These are phyloP conservation scores for Herpetotheres cachinnans DNA, from an alignment of 2,113 vertebrate genomes.

Conservation along the genomic window DNA sequence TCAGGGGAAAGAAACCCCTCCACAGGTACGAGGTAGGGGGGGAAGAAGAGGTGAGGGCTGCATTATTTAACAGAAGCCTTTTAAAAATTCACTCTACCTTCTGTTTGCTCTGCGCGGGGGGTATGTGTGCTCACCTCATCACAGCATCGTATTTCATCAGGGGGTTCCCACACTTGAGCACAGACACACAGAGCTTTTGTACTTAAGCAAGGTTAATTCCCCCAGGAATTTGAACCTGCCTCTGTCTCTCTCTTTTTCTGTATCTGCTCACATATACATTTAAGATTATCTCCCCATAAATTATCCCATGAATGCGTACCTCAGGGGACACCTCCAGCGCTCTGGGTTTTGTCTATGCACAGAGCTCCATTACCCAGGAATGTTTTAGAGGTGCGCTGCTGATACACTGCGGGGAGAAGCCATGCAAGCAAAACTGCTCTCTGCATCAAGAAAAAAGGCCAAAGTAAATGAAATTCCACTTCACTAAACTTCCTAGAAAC, in stretches of 20 bases:
- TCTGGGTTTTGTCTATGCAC: background rate
- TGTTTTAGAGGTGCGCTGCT: background rate
- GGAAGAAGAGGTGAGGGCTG: background rate
- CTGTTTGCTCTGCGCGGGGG: background rate
- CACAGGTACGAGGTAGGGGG: too few species aligned
- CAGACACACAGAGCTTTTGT: background rate
- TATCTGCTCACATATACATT: fast-evolving
- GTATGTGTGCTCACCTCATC: background rate
- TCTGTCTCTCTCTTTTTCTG: background rate
- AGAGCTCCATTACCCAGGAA: background rate
- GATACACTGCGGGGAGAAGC: background rate
- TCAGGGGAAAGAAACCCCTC: background rate
- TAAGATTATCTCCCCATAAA: background rate
- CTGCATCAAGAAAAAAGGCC: background rate
- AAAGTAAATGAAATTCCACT: background rate
- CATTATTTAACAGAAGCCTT: background rate
- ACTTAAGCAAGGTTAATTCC: background rate
- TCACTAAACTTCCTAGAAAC: background rate
- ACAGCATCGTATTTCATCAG: fast-evolving
- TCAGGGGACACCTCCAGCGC: background rate
- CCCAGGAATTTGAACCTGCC: background rate
- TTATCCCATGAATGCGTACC: background rate
- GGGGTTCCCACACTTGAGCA: background rate
- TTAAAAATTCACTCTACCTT: background rate
- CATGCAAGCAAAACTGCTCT: background rate